These are phyloP conservation scores for Pollimyrus isidori DNA, from an alignment of 2,113 vertebrate species.

Conservation along the genomic window DNA sequence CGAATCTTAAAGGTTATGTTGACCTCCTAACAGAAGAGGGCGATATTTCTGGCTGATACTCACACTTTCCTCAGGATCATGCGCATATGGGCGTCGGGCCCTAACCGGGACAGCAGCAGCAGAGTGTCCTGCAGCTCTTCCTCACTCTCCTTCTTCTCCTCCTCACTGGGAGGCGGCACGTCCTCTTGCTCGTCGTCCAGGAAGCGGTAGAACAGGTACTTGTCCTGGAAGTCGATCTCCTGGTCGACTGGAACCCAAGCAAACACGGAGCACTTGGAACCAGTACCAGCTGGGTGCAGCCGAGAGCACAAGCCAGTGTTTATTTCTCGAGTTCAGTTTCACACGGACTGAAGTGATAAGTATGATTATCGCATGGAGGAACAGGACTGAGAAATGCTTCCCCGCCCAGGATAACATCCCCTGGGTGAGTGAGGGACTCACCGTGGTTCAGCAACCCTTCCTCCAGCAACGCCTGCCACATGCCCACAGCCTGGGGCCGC, in stretches of 20 bases:
- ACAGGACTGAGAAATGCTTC: neutral
- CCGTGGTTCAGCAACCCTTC: conserved; percentile 91
- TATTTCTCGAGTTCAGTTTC: neutral
- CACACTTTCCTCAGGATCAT: conserved; percentile 95
- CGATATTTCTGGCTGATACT: conserved; percentile 44
- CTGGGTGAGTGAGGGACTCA: conserved; percentile 40
- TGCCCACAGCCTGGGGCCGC: conserved; percentile 86
- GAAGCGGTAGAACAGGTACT: conserved; percentile 97
- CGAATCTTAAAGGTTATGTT: neutral
- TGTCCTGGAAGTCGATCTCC: conserved; percentile 91
- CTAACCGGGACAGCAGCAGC: conserved; percentile 86
- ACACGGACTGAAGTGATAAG: neutral
- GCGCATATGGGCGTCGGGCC: conserved; percentile 91
- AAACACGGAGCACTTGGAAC: neutral
- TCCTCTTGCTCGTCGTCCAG: conserved; percentile 89
- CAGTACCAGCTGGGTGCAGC: neutral
- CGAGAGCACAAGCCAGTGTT: neutral
- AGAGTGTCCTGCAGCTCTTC: conserved; percentile 91
- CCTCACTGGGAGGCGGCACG: conserved; percentile 81
- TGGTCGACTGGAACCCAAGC: conserved; percentile 74
- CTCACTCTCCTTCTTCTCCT: conserved; percentile 91
- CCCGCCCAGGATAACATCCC: neutral
- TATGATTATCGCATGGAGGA: neutral
- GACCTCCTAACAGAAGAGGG: neutral
- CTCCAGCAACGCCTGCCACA: conserved; percentile 93